Evolutionary conservation across 2,797 vertebrate genomes (phyloP), one percentile per base, ranked within the genome.

Genomic region (Hozukius guyotensis): DNA sequence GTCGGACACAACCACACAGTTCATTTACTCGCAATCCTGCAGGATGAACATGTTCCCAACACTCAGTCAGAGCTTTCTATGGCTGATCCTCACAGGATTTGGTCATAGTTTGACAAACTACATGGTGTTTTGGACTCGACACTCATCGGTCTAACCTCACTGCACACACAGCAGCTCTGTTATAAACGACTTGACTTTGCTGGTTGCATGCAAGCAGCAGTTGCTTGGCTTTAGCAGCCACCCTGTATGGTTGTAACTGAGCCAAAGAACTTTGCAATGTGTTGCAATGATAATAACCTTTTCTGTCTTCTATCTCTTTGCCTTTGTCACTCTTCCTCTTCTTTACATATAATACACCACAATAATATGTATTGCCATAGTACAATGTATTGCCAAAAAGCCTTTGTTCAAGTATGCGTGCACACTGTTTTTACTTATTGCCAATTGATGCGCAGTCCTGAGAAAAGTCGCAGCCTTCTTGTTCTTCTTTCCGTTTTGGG

Each of bases 231-330:
- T 81, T 59, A 82, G 76, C 77, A 73, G 57, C 76, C 67, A 32
- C 73, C 32, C 70, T 78, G 62, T 77, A 29, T 68, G 79, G 84
- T 82, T 81, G 79, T 77, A 80, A 87, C 75, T 85, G 86, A 92
- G 91, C 94, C 92, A 91, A 93, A 94, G 90, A 92, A 84, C 81
- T 75, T 67, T 80, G 82, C 16, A 46, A 18, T 46, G 42, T 81
- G 77, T 88, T 89, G 77, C 76, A 80, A 52, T 70, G 57, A 74
- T 80, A 72, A 49, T 77, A 72, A 46, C 42, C 2, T 46, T 52
- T 52, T 63, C 6, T 36, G 63, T 57, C 34, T 38, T 38, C 36
- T 38, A 38, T 69, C 34, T 75, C 46, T 78, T 53, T 74, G 29
- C 81, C 64, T 57, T 57, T 69, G 5, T 66, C 27, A 42, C 63